Evolutionary conservation across 2,113 vertebrate genomes (phyloP).

Genomic region (Lampris incognitus): DNA sequence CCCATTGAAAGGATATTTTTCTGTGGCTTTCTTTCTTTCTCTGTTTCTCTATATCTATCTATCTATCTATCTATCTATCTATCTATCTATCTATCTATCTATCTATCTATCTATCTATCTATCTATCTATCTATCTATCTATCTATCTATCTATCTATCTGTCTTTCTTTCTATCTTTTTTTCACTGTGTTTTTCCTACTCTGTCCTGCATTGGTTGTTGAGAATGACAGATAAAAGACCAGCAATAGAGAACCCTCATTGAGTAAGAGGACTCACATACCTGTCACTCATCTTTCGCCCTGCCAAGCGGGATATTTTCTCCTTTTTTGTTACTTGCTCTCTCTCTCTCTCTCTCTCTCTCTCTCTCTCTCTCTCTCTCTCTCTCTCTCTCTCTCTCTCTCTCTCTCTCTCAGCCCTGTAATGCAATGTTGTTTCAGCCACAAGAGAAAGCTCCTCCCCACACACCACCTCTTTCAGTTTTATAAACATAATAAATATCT

Average conservation of each 20-base stretch:
- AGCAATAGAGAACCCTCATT: conserved; percentile 5
- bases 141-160: too few relatives aligned
- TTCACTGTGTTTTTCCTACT: neutral
- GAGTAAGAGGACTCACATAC: conserved; percentile 31
- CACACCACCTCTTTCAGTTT: conserved; percentile 65
- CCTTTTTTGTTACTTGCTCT: too few relatives aligned
- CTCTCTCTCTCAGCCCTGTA: conserved; percentile 10
- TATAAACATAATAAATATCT: conserved; percentile 80
- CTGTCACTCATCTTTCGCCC: conserved; percentile 50
- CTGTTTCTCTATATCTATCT: neutral
- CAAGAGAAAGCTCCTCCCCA: conserved; percentile 63
- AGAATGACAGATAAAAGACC: conserved; percentile 9
- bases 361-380: too few relatives aligned
- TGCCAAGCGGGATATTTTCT: conserved; percentile 17
- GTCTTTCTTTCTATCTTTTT: neutral
- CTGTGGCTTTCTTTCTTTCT: neutral
- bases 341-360: too few relatives aligned
- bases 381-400: too few relatives aligned
- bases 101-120: neutral
- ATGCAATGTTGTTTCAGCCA: conserved; percentile 61
- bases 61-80: neutral
- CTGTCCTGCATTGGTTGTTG: neutral
- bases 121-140: neutral
- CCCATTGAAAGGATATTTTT: neutral
- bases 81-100: neutral